A percentile compares a stretch with the other conserved stretches of the same genome.
Evolutionary conservation across 2,113 vertebrate genomes (phyloP).

Genomic region (Esox niger): DNA sequence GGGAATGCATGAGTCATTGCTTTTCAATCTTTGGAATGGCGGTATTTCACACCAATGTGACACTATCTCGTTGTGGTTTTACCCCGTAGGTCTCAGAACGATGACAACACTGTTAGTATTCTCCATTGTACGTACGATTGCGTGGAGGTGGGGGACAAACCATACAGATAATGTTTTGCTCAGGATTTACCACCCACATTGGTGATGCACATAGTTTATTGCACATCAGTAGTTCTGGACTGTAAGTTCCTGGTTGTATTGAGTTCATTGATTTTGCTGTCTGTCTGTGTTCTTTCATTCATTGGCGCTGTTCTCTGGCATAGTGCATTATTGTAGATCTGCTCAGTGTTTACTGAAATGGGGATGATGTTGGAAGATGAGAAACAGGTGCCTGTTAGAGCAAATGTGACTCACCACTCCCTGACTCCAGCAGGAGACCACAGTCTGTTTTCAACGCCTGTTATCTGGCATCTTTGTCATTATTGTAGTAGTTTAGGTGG

Average conservation of each 20-base stretch:
- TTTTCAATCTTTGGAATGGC: conserved; percentile 10
- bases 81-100: background rate
- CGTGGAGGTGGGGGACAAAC: background rate
- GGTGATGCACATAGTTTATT: background rate
- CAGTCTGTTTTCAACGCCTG: background rate
- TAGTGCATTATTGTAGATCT: conserved; percentile 31
- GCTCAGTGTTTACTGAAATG: conserved; percentile 38
- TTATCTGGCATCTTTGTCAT: background rate
- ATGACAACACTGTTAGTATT: background rate
- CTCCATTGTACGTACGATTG: background rate
- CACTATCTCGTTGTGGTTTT: conserved; percentile 9
- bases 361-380: conserved; percentile 46
- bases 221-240: background rate
- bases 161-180: background rate
- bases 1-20: conserved; percentile 19
- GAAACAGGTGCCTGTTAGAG: conserved; percentile 34
- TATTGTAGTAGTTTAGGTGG: background rate
- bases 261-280: conserved; percentile 24
- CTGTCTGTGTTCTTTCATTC: conserved; percentile 1
- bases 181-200: background rate
- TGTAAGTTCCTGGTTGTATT: conserved; percentile 1
- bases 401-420: background rate
- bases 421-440: background rate
- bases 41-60: conserved; percentile 24
- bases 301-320: conserved; percentile 26